Evolutionary conservation across 2,797 vertebrate species (phyloP), one percentile per base, ranked within the genome.

Genomic region (Sardinella longiceps): DNA sequence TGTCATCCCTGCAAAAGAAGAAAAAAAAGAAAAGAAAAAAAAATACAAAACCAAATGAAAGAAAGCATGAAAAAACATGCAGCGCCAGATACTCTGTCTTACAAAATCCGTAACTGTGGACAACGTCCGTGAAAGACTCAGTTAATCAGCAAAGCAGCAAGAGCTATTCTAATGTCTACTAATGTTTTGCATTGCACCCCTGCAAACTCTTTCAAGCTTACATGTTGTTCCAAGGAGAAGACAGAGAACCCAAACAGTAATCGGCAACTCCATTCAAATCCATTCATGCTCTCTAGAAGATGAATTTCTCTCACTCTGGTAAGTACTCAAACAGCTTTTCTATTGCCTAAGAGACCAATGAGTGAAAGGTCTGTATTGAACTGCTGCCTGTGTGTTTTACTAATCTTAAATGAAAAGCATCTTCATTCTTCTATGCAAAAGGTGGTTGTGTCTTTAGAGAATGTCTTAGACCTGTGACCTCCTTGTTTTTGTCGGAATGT

Each of bases 81-180:
- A 37, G 30, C 23, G 7, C 70, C 37, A 77, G 37, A 33, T 18
- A 43, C 70, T 77, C 37, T 43, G 37, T 39, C 9, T 18, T 39
- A 43, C 70, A 77, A 43, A 77, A 39, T 39, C 37, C 33, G 33
- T 77, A 77, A 77, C 70, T 77, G 70, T 77, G 70, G 70, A 77
- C 70, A 77, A 77, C 23, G 37, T 1, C 70, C 70, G 37, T 77
- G 70, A 77, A 77, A 77, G 70, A 43, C 70, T 77, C 70, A 43
- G 70, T 20, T 77, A 77, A 77, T 77, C 37, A 37, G 70, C 70
- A 77, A 39, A 43, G 37, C 20, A 23, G 70, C 0, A 37, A 77
- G 70, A 23, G 70, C 70, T 39, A 77, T 43, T 77, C 70, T n/a
- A n/a, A n/a, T n/a, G n/a, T n/a, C n/a, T n/a, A 43, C 37, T 77